Evolutionary conservation across 2,888 invertebrate genomes (phyloP), one percentile per base, ranked within the genome.

Genomic region (Thymelicus lineola): DNA sequence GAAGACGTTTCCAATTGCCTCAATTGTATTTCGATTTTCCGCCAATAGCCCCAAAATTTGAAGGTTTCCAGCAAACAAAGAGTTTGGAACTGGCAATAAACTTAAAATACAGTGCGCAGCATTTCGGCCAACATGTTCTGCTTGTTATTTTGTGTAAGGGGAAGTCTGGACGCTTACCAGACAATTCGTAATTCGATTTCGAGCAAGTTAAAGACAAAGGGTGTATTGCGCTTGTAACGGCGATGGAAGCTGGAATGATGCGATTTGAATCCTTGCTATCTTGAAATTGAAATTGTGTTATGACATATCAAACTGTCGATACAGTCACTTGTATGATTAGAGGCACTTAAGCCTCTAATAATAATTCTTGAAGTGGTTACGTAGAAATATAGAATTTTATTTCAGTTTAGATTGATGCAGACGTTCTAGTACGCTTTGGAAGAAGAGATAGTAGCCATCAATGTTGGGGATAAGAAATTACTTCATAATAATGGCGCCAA

Each of bases 161-260:
- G 70, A 70, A 70, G 64, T 70, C 70, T 70, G 70, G 70, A 70
- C 70, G 69, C 69, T 70, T 70, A 70, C 69, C 69, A 70, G 69
- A 70, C 63, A 70, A 70, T 70, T 70, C 69, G 69, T 70, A 70
- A 70, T 70, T 70, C 69, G 64, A 70, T 70, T 70, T 64, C 50
- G 45, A 70, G 59, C 64, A 70, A 70, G 63, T 70, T 70, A 70
- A 70, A 70, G 69, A 64, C 69, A 70, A 64, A 64, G 64, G 64
- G 69, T 62, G 62, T 70, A 64, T 42, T 69, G 62, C 36, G 57
- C 62, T 68, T 62, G 48, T 62, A 48, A 63, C 58, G 48, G 63
- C 14, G 42, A 65, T 58, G 58, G 17, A 66, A 46, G 66, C 66
- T 66, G 58, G 46, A 53, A 60, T n/a, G 50, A 38, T 60, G 42